Conservation (phyloP, 2,797 vertebrate species). For the Galaxias olidus region DNA sequence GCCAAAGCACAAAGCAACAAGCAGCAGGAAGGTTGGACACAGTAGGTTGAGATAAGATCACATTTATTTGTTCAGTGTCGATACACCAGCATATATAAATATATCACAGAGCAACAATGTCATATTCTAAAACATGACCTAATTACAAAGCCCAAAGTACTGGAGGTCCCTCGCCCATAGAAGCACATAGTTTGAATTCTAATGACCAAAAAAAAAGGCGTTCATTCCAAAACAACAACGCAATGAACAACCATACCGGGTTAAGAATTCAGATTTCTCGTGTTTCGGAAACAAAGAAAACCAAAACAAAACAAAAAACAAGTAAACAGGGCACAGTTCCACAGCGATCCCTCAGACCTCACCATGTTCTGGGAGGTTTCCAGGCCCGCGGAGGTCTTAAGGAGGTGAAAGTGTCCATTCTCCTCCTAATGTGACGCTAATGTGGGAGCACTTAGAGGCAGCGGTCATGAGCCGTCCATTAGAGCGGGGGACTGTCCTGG, state of each 20-base stretch:
- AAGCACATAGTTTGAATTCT: conserved; percentile 12
- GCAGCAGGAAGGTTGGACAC: conserved; percentile 25
- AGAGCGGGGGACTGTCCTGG: conserved; percentile 29
- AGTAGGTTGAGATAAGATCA: conserved; percentile 45
- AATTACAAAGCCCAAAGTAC: conserved; percentile 48
- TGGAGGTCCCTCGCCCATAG: conserved; percentile 46
- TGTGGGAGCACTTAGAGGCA: conserved; percentile 21
- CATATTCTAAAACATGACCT: conserved; percentile 48
- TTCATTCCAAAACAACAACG: too few species aligned
- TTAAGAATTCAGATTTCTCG: too few species aligned
- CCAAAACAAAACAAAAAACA: too few species aligned
- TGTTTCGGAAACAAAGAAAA: too few species aligned
- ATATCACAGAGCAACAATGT: conserved; percentile 40
- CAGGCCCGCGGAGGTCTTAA: conserved; percentile 25
- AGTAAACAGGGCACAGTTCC: too few species aligned
- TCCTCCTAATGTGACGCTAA: conserved; percentile 44
- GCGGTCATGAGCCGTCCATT: conserved; percentile 54
- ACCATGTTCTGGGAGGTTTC: conserved; percentile 42
- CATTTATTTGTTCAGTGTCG: conserved; percentile 73
- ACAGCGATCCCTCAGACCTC: background rate
- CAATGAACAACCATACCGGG: too few species aligned
- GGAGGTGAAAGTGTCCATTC: conserved; percentile 31
- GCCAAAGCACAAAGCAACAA: conserved; percentile 9
- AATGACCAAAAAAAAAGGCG: too few species aligned
- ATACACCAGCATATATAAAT: conserved; percentile 65